A percentile compares a stretch with the other conserved stretches of the same genome.
Evolutionary conservation across 2,888 invertebrate species (phyloP).

Genomic region (Pammene aurita): DNA sequence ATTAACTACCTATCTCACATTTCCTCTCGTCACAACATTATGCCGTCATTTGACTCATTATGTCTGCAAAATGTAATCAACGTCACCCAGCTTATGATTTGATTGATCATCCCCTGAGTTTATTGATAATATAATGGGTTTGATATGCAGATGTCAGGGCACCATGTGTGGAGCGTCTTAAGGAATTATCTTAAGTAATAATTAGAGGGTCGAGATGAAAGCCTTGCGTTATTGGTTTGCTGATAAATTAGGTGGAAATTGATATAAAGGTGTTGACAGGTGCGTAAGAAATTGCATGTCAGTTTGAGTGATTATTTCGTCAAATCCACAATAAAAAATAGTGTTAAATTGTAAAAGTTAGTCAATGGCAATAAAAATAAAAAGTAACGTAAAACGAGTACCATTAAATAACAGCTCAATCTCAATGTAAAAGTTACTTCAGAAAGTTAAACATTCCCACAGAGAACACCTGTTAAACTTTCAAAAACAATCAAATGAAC

Average conservation of each 20-base stretch:
- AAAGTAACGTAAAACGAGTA: slow-evolving; percentile 8
- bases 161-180: slow-evolving; percentile 41
- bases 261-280: slow-evolving; percentile 18
- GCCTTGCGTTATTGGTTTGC: slow-evolving; percentile 47
- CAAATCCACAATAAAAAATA: background rate
- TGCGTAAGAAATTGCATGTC: slow-evolving; percentile 9
- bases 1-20: slow-evolving; percentile 32
- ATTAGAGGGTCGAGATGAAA: slow-evolving; percentile 47
- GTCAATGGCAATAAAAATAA: background rate
- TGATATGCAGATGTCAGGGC: slow-evolving; percentile 34
- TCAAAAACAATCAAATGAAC: slow-evolving; percentile 50
- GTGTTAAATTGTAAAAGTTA: slow-evolving; percentile 19
- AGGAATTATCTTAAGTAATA: slow-evolving; percentile 49
- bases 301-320: background rate
- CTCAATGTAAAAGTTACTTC: slow-evolving; percentile 39
- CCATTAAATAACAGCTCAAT: slow-evolving; percentile 30
- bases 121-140: slow-evolving; percentile 41
- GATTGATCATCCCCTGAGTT: slow-evolving; percentile 51
- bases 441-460: slow-evolving; percentile 33
- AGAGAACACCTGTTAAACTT: slow-evolving; percentile 47
- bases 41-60: slow-evolving; percentile 39
- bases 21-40: slow-evolving; percentile 26
- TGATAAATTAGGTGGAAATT: slow-evolving; percentile 39
- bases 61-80: slow-evolving; percentile 49
- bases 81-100: slow-evolving; percentile 50